Conservation (phyloP, 1,140 invertebrate genomes). For the Drosophila oshimai region DNA sequence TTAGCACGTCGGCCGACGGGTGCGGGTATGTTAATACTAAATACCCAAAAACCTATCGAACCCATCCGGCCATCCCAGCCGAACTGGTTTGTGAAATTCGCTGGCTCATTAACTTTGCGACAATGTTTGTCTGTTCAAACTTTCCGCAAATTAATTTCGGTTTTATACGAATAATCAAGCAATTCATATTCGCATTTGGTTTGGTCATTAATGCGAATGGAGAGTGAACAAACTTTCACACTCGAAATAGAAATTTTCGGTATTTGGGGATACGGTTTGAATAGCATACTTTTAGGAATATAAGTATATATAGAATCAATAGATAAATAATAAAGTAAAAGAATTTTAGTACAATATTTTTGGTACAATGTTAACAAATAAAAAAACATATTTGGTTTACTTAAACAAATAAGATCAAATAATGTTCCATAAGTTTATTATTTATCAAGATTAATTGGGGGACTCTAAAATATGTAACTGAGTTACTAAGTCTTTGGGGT, state of each 20-base stretch:
- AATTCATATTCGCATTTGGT: conserved; percentile 4
- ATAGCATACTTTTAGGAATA: conserved; percentile 5
- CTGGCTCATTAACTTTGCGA: conserved; percentile 22
- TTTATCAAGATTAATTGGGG: too few relatives aligned
- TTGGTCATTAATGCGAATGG: not conserved
- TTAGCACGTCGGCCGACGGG: conserved; percentile 18
- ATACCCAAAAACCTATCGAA: conserved; percentile 17
- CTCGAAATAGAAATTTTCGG: not conserved
- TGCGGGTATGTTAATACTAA: conserved; percentile 35
- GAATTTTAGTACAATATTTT: too few relatives aligned
- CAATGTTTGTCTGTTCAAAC: conserved; percentile 31
- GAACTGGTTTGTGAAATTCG: conserved; percentile 38
- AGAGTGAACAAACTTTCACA: conserved; percentile 30
- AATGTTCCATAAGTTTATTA: too few relatives aligned
- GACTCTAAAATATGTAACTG: too few relatives aligned
- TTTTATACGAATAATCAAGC: conserved; percentile 14
- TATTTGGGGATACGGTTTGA: not conserved
- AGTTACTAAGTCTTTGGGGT: too few relatives aligned
- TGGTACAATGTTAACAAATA: too few relatives aligned
- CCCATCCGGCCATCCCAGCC: not conserved
- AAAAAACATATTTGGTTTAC: too few relatives aligned
- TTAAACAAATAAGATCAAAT: too few relatives aligned
- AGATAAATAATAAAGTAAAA: too few relatives aligned
- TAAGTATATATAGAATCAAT: too few relatives aligned
- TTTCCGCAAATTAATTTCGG: conserved; percentile 22